phyloP scores from a whole-genome alignment of 1,140 invertebrate species.

The Habropoda laboriosa region DNA sequence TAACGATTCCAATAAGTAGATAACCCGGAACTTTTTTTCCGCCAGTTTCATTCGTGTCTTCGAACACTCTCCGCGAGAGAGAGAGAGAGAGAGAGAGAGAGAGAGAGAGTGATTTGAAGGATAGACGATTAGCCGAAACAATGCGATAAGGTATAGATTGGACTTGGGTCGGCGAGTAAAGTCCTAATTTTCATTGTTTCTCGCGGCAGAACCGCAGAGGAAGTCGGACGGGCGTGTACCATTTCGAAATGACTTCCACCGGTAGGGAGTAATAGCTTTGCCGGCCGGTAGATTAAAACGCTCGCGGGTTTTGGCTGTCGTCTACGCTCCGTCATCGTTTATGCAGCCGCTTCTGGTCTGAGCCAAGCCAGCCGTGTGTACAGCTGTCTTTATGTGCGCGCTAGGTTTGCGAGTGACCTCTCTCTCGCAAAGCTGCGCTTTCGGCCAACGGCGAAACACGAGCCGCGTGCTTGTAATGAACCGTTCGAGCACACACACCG shows the following conservation, averaged over 20 bases:
- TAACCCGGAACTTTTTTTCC: background rate
- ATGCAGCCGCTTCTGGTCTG: constrained; percentile 30
- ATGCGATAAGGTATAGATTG: constrained; percentile 32
- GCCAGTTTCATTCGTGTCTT: background rate
- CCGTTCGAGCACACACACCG: constrained; percentile 48
- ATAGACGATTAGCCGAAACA: constrained; percentile 1
- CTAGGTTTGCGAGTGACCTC: constrained; percentile 42
- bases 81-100: no score
- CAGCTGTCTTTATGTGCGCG: constrained; percentile 22
- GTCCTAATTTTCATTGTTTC: constrained; percentile 66
- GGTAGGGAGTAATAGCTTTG: constrained; percentile 56
- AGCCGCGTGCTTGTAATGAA: constrained; percentile 57
- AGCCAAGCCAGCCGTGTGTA: no score
- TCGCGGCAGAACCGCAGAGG: constrained; percentile 38
- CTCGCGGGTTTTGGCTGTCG: constrained; percentile 60
- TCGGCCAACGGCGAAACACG: constrained; percentile 50
- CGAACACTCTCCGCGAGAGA: no score
- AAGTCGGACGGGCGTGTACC: constrained; percentile 44
- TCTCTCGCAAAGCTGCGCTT: constrained; percentile 42
- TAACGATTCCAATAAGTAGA: background rate
- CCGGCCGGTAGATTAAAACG: constrained; percentile 65
- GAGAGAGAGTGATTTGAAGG: no score
- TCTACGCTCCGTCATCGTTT: constrained; percentile 59
- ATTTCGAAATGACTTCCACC: constrained; percentile 61
- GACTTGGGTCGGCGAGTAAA: constrained; percentile 26